These are phyloP conservation scores for Xestia ashworthii DNA, from an alignment of 2,888 invertebrate species.

Conservation along the genomic window DNA sequence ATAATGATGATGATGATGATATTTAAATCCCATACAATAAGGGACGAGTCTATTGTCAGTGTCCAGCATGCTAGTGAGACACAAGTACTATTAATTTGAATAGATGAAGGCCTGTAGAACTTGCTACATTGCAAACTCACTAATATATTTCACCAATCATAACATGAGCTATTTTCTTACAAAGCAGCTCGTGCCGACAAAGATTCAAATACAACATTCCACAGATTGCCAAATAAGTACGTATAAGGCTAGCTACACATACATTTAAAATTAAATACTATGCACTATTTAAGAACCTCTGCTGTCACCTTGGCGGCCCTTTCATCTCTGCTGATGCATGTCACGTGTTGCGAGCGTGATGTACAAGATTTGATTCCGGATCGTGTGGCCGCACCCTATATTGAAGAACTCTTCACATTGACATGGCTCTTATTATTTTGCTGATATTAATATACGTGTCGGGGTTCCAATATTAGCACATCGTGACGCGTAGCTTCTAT, in stretches of 20 bases:
- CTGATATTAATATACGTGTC: constrained; percentile 8
- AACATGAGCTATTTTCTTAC: background rate
- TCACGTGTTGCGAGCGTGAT: constrained; percentile 43
- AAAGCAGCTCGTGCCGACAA: constrained; percentile 20
- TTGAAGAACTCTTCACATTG: constrained; percentile 25
- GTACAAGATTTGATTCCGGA: constrained; percentile 37
- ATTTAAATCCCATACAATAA: too few relatives aligned
- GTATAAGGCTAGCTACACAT: constrained; percentile 14
- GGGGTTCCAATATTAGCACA: constrained; percentile 1
- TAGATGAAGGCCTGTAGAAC: background rate
- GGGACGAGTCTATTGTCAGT: too few relatives aligned
- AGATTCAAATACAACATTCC: constrained; percentile 33
- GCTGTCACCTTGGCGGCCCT: constrained; percentile 51
- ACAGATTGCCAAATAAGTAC: constrained; percentile 32
- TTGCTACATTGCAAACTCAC: background rate
- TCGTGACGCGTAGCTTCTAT: constrained; percentile 6
- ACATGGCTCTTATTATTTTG: constrained; percentile 23
- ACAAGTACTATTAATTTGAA: background rate
- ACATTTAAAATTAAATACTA: constrained; percentile 42
- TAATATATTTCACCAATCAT: background rate
- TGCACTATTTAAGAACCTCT: constrained; percentile 30
- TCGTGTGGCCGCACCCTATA: constrained; percentile 44
- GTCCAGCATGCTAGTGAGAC: too few relatives aligned
- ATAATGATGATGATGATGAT: too few relatives aligned
- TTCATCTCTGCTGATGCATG: constrained; percentile 51